Conservation (phyloP, 2,888 invertebrate genomes). For the Monochamus alternatus region DNA sequence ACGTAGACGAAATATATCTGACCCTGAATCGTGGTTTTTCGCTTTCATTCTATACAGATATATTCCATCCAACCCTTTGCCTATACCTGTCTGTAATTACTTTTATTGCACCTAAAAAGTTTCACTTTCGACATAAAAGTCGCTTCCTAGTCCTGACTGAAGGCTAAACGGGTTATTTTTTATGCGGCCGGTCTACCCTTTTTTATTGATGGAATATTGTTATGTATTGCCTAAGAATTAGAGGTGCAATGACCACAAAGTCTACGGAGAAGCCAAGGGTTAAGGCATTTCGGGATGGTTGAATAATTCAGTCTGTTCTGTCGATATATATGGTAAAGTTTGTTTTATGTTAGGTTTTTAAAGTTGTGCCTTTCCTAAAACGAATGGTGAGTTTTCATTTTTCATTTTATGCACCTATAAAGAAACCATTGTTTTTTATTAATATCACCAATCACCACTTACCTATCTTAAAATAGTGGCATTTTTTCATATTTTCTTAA, state of each 20-base stretch:
- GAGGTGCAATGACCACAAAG: constrained; percentile 50
- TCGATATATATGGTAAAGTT: constrained; percentile 27
- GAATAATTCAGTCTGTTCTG: constrained; percentile 34
- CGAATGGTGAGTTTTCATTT: constrained; percentile 14
- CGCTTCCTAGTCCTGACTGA: constrained; percentile 22
- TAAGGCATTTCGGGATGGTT: constrained; percentile 30
- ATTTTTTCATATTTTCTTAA: too few species aligned
- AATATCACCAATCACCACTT: not conserved
- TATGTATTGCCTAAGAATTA: constrained; percentile 44
- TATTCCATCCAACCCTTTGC: constrained; percentile 62
- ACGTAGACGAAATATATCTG: constrained; percentile 60
- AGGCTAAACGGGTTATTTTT: constrained; percentile 41
- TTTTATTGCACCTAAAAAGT: constrained; percentile 64
- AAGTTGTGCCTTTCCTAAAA: not conserved
- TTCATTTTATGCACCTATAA: not conserved
- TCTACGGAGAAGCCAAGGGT: constrained; percentile 32
- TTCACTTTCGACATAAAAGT: constrained; percentile 61
- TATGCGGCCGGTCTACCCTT: constrained; percentile 39
- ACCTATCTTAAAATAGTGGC: too few species aligned
- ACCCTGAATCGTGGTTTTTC: constrained; percentile 69
- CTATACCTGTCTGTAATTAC: constrained; percentile 55
- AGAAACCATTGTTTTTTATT: not conserved
- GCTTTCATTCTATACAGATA: constrained; percentile 52
- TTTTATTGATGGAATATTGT: constrained; percentile 49
- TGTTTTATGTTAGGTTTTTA: constrained; percentile 4